Percentiles rank a stretch among this genome's conserved stretches.
These are phyloP conservation scores for Heptranchias perlo DNA, from an alignment of 2,113 vertebrate genomes.

Conservation along the genomic window DNA sequence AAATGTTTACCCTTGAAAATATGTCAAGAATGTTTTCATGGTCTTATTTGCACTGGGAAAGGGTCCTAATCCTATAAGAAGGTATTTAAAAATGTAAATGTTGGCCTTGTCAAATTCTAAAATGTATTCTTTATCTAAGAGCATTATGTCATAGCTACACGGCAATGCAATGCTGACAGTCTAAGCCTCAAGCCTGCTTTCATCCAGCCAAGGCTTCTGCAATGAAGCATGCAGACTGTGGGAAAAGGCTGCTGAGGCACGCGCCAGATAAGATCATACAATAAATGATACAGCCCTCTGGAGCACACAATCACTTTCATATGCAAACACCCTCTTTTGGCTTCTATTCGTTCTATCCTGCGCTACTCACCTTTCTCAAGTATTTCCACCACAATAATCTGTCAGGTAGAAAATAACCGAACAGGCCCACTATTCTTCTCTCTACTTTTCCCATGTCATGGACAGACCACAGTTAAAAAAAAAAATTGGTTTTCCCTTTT, in stretches of 20 bases:
- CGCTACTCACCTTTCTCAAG: conserved; percentile 41
- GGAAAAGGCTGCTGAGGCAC: conserved; percentile 75
- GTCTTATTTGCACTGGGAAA: conserved; percentile 51
- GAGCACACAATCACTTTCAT: conserved; percentile 59
- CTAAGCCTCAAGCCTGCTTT: conserved; percentile 51
- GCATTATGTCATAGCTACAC: conserved; percentile 74
- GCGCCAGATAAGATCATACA: conserved; percentile 70
- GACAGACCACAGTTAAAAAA: conserved; percentile 56
- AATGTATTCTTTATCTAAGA: conserved; percentile 62
- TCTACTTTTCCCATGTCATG: conserved; percentile 64
- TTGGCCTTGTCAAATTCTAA: conserved; percentile 56
- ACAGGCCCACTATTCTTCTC: conserved; percentile 66
- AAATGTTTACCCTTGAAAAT: conserved; percentile 60
- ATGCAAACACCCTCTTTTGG: conserved; percentile 68
- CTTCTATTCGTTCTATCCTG: conserved; percentile 41
- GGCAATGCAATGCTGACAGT: conserved; percentile 67
- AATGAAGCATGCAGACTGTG: conserved; percentile 69
- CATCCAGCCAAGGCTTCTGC: conserved; percentile 48
- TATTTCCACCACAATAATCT: conserved; percentile 58
- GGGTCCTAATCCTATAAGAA: conserved; percentile 63
- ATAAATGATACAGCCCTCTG: conserved; percentile 51
- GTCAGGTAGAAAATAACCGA: conserved; percentile 54
- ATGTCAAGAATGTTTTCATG: conserved; percentile 68
- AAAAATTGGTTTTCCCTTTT: conserved; percentile 62
- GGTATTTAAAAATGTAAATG: conserved; percentile 66